A percentile compares a stretch with the other conserved stretches of the same genome.
Conservation (phyloP, 2,797 vertebrate genomes). For the Acrossocheilus fasciatus region DNA sequence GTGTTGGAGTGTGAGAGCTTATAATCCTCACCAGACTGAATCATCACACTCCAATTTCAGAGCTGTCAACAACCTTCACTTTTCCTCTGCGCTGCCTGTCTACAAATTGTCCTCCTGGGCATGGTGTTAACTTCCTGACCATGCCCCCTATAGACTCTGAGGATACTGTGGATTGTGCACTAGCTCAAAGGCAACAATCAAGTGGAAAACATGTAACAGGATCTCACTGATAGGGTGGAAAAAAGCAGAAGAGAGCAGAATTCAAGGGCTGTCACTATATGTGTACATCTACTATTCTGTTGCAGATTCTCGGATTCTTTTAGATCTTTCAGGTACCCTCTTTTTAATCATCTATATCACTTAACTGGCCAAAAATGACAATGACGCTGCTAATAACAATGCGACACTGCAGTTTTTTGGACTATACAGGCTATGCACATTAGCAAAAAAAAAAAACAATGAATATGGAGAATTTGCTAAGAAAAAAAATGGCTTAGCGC, state of each 20-base stretch:
- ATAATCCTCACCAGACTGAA: slow-evolving; percentile 34
- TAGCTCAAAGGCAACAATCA: slow-evolving; percentile 4
- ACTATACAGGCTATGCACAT: not conserved
- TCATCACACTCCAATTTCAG: slow-evolving; percentile 30
- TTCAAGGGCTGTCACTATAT: not conserved
- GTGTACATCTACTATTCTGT: not conserved
- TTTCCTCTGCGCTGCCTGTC: not conserved
- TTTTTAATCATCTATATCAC: not conserved
- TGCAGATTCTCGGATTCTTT: not conserved
- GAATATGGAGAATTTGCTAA: not conserved
- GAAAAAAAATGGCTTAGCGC: not conserved
- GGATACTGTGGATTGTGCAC: not conserved
- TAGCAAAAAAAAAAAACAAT: not conserved
- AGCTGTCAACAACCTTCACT: slow-evolving; percentile 2
- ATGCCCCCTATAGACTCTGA: not conserved
- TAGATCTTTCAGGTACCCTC: not conserved
- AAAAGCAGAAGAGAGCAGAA: not conserved
- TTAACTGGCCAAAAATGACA: not conserved
- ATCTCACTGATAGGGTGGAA: not conserved
- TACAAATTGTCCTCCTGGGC: slow-evolving; percentile 4
- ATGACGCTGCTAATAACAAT: not conserved
- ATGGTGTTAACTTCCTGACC: slow-evolving; percentile 22
- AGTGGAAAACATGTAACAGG: slow-evolving; percentile 12
- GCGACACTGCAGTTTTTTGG: not conserved
- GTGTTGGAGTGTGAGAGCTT: not conserved